These are phyloP conservation scores for Drosophila atripex DNA, from an alignment of 2,888 invertebrate species.

Conservation along the genomic window DNA sequence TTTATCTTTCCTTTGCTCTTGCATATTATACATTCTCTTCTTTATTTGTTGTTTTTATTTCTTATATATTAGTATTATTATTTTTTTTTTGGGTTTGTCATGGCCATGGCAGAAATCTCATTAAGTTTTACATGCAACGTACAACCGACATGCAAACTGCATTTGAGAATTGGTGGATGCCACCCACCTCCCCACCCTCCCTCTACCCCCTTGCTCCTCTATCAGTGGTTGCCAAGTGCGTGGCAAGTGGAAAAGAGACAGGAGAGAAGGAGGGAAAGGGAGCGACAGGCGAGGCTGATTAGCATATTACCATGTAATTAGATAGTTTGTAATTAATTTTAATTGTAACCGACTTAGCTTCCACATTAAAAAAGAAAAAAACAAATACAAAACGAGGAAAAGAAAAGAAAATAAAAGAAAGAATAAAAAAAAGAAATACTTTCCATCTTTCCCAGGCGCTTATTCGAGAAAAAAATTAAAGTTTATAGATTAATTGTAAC, in stretches of 20 bases:
- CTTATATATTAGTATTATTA: neutral
- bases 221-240: slow-evolving; percentile 51
- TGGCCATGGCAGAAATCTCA: slow-evolving; percentile 52
- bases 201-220: neutral
- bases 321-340: slow-evolving; percentile 77
- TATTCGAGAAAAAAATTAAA: too few relatives aligned
- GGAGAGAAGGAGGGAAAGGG: slow-evolving; percentile 1
- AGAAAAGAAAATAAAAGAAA: slow-evolving; percentile 3
- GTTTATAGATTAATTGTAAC: too few relatives aligned
- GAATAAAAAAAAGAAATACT: slow-evolving; percentile 4
- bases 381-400: slow-evolving; percentile 2
- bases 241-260: slow-evolving; percentile 43
- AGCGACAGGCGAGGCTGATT: slow-evolving; percentile 59
- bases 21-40: neutral
- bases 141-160: slow-evolving; percentile 48
- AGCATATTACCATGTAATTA: slow-evolving; percentile 80
- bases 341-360: slow-evolving; percentile 64
- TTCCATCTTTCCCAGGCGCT: slow-evolving; percentile 23
- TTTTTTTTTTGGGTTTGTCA: slow-evolving; percentile 36
- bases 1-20: slow-evolving; percentile 6
- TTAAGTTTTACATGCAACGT: slow-evolving; percentile 52
- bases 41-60: neutral
- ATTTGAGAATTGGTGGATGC: slow-evolving; percentile 12
- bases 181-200: neutral
- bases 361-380: slow-evolving; percentile 1